Percentiles rank a stretch among this genome's conserved stretches.
These are phyloP conservation scores for Melipona beecheii DNA, from an alignment of 2,888 invertebrate genomes.

Conservation along the genomic window DNA sequence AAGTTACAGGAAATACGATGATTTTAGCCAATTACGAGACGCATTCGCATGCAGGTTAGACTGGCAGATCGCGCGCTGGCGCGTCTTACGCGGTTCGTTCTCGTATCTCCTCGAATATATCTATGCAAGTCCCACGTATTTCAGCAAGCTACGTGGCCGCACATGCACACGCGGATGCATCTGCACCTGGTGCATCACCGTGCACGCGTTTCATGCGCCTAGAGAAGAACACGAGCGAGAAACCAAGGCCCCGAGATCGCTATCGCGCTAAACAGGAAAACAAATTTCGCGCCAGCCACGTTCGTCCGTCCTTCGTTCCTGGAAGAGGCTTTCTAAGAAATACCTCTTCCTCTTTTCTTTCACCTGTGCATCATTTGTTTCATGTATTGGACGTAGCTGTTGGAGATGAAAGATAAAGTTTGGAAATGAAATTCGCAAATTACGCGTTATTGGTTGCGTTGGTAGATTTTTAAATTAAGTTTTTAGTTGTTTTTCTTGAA, in stretches of 20 bases:
- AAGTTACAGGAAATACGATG: conserved; percentile 69
- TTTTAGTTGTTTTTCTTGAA: background rate
- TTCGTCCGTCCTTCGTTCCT: conserved; percentile 6
- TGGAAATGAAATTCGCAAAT: background rate
- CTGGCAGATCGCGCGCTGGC: conserved; percentile 24
- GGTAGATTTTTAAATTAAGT: conserved; percentile 4
- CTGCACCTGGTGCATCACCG: conserved; percentile 27
- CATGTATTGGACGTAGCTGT: background rate
- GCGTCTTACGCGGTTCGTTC: conserved; percentile 34
- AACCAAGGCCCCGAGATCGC: conserved; percentile 34
- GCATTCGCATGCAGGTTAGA: conserved; percentile 50
- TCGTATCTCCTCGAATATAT: conserved; percentile 55
- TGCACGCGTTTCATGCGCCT: conserved; percentile 16
- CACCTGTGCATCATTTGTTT: background rate
- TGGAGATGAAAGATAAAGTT: background rate
- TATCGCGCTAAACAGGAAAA: conserved; percentile 50
- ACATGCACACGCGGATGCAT: conserved; percentile 17
- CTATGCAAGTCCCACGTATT: conserved; percentile 47
- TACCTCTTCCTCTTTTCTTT: background rate
- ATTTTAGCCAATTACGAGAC: conserved; percentile 69
- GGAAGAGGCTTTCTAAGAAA: background rate
- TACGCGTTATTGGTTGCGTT: background rate
- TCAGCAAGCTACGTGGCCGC: background rate
- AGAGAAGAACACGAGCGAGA: conserved; percentile 41
- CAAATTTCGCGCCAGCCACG: conserved; percentile 37